Base-by-base conservation (phyloP, 2,797 vertebrate genomes). In the Siniperca obscura region DNA sequence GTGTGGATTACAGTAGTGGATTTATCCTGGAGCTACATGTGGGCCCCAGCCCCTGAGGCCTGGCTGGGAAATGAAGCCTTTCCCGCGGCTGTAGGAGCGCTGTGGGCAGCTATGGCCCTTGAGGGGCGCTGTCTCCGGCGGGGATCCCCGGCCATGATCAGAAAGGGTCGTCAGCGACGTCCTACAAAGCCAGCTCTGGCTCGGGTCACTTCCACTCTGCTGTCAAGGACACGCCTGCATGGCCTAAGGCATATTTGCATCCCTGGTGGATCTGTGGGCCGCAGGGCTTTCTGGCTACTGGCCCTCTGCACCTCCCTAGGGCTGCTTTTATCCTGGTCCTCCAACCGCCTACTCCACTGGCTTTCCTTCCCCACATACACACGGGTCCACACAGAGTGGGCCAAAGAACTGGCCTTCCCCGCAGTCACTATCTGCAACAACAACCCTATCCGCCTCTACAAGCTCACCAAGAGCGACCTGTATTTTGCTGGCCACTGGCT, bases 381-480 rank as follows among this genome's bases (percentile, higher is more conserved):
- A 12, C 95, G 97, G 36, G 94, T 99, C 88, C 97, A 98, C 92
- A 96, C 96, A 2, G 96, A 98, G 94, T 99, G 98, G 98, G 98
- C 97, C 92, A 97, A 97, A 87, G 97, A 98, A 94, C 94, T 99
- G 87, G 89, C 96, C 77, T 99, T 99, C 93, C 98, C 98, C 36
- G 95, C 98, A 2, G 96, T 99, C 93, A 99, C 98, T n/a, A 95
- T 99, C 91, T 99, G 98, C 94, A 99, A 99, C 96, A 99, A 99
- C 95, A 99, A 99, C 94, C 98, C 98, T 0, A 95, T 99, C 55
- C 97, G 98, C 78, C 97, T 99, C 86, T 97, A 97, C 85, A 97
- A 97, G 82, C 97, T 99, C 88, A 98, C 98, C 94, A 99, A 99
- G 93, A 98, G 97, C 46, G 98, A 99, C 93, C 93, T 99, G 61